These are phyloP conservation scores for Isurus oxyrinchus DNA, from an alignment of 2,113 vertebrate species.

Conservation along the genomic window DNA sequence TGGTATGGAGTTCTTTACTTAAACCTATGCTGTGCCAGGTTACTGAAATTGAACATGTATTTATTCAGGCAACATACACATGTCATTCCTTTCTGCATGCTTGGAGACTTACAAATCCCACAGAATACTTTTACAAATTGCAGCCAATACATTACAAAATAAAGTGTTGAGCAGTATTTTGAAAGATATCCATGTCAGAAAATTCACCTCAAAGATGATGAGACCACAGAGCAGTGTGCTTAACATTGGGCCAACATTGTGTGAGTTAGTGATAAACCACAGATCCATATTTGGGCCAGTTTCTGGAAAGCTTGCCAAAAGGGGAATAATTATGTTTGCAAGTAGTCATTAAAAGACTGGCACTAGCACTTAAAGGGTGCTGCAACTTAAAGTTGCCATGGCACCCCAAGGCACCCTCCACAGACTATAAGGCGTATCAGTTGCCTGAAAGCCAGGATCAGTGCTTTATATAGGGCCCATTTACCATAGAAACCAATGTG, in stretches of 20 bases:
- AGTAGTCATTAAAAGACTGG: background rate
- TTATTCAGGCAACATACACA: background rate
- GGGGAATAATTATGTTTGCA: background rate
- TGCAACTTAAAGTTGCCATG: background rate
- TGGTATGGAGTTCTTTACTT: background rate
- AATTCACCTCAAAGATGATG: background rate
- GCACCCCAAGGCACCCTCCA: background rate
- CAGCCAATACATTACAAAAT: background rate
- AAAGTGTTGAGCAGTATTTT: background rate
- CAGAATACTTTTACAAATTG: background rate
- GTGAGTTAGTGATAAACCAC: background rate
- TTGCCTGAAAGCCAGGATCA: background rate
- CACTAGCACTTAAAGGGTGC: background rate
- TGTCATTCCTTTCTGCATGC: background rate
- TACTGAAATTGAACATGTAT: background rate
- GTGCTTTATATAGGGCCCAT: background rate
- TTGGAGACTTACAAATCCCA: background rate
- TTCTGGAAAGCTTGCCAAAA: background rate
- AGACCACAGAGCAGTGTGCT: background rate
- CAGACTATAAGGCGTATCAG: background rate
- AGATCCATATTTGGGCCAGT: background rate
- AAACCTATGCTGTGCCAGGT: background rate
- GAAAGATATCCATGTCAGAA: background rate
- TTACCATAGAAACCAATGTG: background rate
- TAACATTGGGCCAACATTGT: background rate